Evolutionary conservation across 2,797 vertebrate genomes (phyloP), one percentile per base, ranked within the genome.

Genomic region (Mallotus villosus): DNA sequence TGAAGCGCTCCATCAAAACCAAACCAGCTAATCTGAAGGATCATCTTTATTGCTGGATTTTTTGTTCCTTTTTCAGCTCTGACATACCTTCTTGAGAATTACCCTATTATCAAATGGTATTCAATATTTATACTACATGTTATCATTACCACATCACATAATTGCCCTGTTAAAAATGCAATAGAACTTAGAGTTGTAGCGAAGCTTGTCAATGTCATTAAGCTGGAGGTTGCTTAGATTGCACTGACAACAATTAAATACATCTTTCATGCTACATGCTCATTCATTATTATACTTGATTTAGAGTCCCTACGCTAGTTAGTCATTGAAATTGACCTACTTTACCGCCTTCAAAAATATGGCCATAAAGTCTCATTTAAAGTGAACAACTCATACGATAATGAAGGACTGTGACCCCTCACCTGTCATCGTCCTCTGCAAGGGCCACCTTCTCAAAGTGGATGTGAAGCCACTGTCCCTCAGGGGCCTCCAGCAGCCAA

Each of bases 371-470:
- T 46, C 9, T 46, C 19, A 12, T 22, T 21, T 41, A 19, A 37
- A 2, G 32, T 64, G 19, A 64, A 14, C 58, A 25, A 46, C 41
- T 46, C 41, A 46, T 14, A 14, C 41, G 2, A 46, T 46, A 46
- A 46, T 66, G 34, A 41, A 51, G 25, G 51, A n/a, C 51, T 55
- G n/a, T 24, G 68, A 16, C 29, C 63, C 22, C 81, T 75, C 75
- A 97, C 97, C 97, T 94, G 91, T 98, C 97, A 0, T 98, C 97
- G 2, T 98, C 97, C 84, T 98, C 96, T 0, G 97, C 95, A 82
- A 98, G 83, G 0, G 96, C 94, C 78, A 98, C 95, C 83, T 98
- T 98, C 90, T 98, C 96, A 0, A 98, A 98, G 91, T 98, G 97
- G 57, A 97, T 77, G 72, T 98, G 97, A 9, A 98, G 86, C 51